Evolutionary conservation across 2,113 vertebrate species (phyloP).

Genomic region (Bungarus multicinctus): DNA sequence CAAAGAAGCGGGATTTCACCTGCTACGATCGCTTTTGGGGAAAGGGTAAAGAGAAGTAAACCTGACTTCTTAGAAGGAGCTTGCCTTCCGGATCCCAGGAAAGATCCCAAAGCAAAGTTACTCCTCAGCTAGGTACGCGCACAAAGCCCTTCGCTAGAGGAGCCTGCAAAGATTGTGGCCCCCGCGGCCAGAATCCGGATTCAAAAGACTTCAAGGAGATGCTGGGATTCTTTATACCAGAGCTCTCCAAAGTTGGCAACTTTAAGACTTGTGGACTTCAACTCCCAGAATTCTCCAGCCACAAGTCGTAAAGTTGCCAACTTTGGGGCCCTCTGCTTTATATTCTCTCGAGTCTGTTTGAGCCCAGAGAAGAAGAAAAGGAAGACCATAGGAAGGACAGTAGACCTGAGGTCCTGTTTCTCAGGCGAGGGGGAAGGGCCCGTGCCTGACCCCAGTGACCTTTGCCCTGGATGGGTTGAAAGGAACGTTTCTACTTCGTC

Average conservation of each 20-base stretch:
- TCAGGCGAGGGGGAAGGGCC: neutral
- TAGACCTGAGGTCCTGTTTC: too few species aligned
- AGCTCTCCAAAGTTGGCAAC: too few species aligned
- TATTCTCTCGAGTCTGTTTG: neutral
- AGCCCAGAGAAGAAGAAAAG: neutral
- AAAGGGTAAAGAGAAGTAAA: neutral
- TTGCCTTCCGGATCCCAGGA: neutral
- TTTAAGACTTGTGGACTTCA: too few species aligned
- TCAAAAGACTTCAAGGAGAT: neutral
- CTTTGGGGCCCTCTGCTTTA: too few species aligned
- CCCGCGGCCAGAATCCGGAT: neutral
- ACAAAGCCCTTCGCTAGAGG: too few species aligned
- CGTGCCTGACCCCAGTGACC: too few species aligned
- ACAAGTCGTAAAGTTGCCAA: too few species aligned
- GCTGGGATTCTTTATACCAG: neutral
- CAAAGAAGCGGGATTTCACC: neutral
- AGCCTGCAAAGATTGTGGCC: neutral
- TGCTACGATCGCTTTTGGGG: neutral
- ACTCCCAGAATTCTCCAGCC: too few species aligned
- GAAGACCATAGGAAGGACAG: neutral
- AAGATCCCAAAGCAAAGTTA: neutral
- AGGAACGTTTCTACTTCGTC: neutral
- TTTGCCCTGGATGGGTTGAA: neutral
- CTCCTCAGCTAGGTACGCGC: too few species aligned
- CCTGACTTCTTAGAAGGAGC: neutral